Evolutionary conservation across 2,797 vertebrate genomes (phyloP), one percentile per base, ranked within the genome.

Genomic region (Tolypeutes matacus): DNA sequence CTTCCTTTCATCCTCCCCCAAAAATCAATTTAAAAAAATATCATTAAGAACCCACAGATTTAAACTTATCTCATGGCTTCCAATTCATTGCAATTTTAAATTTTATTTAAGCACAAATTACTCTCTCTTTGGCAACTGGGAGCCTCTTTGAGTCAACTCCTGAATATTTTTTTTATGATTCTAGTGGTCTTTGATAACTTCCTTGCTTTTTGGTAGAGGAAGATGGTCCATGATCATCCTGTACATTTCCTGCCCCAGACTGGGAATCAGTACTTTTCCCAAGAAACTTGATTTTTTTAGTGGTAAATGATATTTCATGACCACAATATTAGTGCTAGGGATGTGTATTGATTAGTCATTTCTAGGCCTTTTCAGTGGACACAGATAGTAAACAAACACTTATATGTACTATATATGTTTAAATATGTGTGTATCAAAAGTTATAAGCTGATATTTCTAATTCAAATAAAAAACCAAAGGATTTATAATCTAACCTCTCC

Each of bases 281-380:
- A 75, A 88, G 67, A 91, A 96, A 13, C 77, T 13, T 88, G 49
- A 73, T 49, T 91, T 93, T 20, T n/a, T 77, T 46, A 64, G 21
- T 49, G n/a, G 20, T 84, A 88, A 87, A 42, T 49, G 29, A 64
- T 70, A 88, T 73, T 83, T 82, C 42, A 91, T 76, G 29, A 77
- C 7, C 36, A 70, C 21, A 36, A 18, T 58, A 46, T 87, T 83
- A 15, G 53, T 67, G 9, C n/a, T 60, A 77, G 42, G 15, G 31
- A 53, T 77, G 7, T 72, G 10, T 76, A 18, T 7, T 77, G 36
- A 15, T 27, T 78, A 73, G 51, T 58, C 27, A 31, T 83, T 93
- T 27, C 11, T 49, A 84, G 1, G 3, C 3, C 77, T 88, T 83
- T 84, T 76, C 34, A 65, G 31, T 58, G 17, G 25, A 58, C 62